These are phyloP conservation scores for Tachyglossus aculeatus DNA, from an alignment of 2,797 vertebrate species.

Conservation along the genomic window DNA sequence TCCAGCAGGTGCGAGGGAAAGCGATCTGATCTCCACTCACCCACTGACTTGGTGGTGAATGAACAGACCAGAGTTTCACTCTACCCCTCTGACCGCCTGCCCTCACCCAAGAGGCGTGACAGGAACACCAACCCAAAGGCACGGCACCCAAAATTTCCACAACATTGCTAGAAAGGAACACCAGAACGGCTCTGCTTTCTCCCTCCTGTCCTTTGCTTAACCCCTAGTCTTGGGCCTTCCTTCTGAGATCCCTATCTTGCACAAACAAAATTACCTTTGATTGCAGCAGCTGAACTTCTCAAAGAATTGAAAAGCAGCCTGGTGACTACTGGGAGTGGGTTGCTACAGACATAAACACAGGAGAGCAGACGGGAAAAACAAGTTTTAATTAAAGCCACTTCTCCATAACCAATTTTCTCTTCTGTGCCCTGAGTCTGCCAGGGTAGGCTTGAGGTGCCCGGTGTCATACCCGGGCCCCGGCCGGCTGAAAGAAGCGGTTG, in stretches of 20 bases:
- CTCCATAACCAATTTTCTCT: slow-evolving; percentile 56
- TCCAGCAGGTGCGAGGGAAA: no score
- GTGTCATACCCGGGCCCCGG: background rate
- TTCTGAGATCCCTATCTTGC: slow-evolving; percentile 58
- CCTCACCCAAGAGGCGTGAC: no score
- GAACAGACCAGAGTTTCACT: no score
- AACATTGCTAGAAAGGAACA: slow-evolving; percentile 39
- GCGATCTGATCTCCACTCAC: no score
- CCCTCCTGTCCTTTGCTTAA: slow-evolving; percentile 64
- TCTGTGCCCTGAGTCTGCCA: slow-evolving; percentile 9
- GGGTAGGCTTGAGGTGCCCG: background rate
- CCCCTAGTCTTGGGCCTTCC: slow-evolving; percentile 58
- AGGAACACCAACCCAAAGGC: no score
- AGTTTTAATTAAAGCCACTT: slow-evolving; percentile 66
- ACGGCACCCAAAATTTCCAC: no score
- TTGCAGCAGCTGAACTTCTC: slow-evolving; percentile 46
- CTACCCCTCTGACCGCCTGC: no score
- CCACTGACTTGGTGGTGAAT: no score
- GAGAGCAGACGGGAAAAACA: slow-evolving; percentile 65
- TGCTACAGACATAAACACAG: slow-evolving; percentile 61
- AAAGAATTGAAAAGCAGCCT: slow-evolving; percentile 25
- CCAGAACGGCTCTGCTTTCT: slow-evolving; percentile 52
- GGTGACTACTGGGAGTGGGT: slow-evolving; percentile 51
- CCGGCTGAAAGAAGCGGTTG: background rate
- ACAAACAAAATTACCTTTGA: slow-evolving; percentile 66